These are phyloP conservation scores for Brachypterus glaber DNA, from an alignment of 2,888 invertebrate genomes.

Conservation along the genomic window DNA sequence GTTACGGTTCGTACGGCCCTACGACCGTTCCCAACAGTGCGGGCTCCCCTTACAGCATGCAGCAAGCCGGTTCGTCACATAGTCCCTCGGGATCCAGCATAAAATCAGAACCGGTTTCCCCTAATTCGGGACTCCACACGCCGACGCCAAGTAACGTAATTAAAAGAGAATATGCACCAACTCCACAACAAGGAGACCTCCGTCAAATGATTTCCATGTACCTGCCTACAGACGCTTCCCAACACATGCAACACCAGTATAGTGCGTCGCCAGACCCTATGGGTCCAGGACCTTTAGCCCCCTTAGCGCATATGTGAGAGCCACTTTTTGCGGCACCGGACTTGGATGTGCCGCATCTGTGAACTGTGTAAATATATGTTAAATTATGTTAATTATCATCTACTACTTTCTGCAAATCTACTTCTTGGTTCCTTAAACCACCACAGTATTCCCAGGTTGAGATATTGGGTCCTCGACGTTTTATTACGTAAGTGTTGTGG, in stretches of 20 bases:
- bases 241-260: slow-evolving; percentile 53
- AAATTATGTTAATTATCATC: neutral
- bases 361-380: slow-evolving; percentile 29
- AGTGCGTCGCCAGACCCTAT: slow-evolving; percentile 57
- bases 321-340: slow-evolving; percentile 41
- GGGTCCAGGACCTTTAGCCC: slow-evolving; percentile 50
- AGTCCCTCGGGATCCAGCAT: slow-evolving; percentile 82
- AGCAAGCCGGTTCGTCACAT: slow-evolving; percentile 65
- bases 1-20: slow-evolving; percentile 62
- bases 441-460: slow-evolving; percentile 30
- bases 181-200: slow-evolving; percentile 49
- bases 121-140: slow-evolving; percentile 55
- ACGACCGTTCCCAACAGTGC: slow-evolving; percentile 51
- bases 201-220: slow-evolving; percentile 71
- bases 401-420: slow-evolving; percentile 11
- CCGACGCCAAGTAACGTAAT: slow-evolving; percentile 44
- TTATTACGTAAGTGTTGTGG: slow-evolving; percentile 28
- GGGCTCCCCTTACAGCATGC: slow-evolving; percentile 62
- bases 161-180: slow-evolving; percentile 61
- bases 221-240: slow-evolving; percentile 57
- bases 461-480: slow-evolving; percentile 22
- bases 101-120: slow-evolving; percentile 82
- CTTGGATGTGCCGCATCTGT: slow-evolving; percentile 38
- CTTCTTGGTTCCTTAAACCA: slow-evolving; percentile 33
- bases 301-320: slow-evolving; percentile 58